Evolutionary conservation across 2,888 invertebrate species (phyloP), one percentile per base, ranked within the genome.

Genomic region (Dolichomitus sp.): DNA sequence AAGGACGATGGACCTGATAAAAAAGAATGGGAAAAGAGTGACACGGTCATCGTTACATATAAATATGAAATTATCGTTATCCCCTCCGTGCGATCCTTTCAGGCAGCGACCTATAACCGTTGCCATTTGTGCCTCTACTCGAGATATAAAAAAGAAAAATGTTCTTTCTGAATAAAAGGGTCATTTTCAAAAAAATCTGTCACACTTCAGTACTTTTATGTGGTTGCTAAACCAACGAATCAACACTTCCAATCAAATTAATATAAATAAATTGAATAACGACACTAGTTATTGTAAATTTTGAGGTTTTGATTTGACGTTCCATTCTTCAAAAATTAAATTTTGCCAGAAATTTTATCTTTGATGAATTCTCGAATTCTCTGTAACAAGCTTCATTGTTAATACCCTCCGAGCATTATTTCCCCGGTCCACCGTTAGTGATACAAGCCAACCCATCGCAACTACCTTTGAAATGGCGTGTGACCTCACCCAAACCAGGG

Each of bases 401-500:
- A 48, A 6, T 48, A n/a, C 14, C n/a, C 14, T 1, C 12, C 3
- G 14, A 42, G 1, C 12, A 1, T 6, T 50, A 19, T 50, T 50
- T 50, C 27, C 54, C 12, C 54, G 52, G 19, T 52, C 27, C 23
- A 3, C 12, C 23, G 11, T 40, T 6, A 30, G 33, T 17, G 19
- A 54, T n/a, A 57, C 33, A 33, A 42, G n/a, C 54, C 19, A 45
- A n/a, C 33, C 40, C 40, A 42, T 45, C 40, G 19, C 50, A 48
- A 45, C 37, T 50, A 59, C 40, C 45, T 74, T 68, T 52, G 59
- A 52, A 59, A 59, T n/a, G 40, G 19, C 30, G 66, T 66, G 59
- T 42, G 37, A 70, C 70, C 48, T 76, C n/a, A 57, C 30, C 66
- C 37, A 40, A 48, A 61, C 45, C 9, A 42, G 17, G 17, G 27